Evolutionary conservation across 2,797 vertebrate genomes (phyloP), one percentile per base, ranked within the genome.

Genomic region (Limosa lapponica): DNA sequence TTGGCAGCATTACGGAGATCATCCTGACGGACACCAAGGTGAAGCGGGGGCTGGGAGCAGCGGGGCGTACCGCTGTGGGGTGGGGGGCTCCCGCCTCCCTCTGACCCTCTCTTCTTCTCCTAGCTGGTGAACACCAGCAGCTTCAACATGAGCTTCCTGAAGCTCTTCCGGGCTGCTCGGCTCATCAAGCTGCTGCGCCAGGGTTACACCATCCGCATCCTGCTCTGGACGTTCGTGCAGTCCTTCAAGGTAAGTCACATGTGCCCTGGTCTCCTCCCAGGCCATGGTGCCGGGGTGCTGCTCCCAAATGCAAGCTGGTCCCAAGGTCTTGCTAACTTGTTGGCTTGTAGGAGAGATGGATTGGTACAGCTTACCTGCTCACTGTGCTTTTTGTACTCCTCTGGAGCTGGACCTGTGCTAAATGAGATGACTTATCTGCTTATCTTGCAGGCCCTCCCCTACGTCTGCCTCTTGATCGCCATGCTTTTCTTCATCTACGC

Each of bases 401-500:
- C 72, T 82, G 66, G 85, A 81, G 54, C 57, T 54, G 73, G 64
- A 65, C 25, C 27, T 82, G 43, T 71, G 77, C 55, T 77, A 55
- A 91, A 82, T 36, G 61, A 85, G 51, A 24, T 73, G 78, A 91
- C 48, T 97, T 61, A 87, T 75, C 48, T 84, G 70, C 74, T 90
- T 97, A 41, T 97, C 72, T 98, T 97, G 57, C 94, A 99, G 99
- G 99, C 99, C 18, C 98, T 99, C 69, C 99, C 99, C 28, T 99
- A 99, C 0, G 99, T 99, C 89, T 99, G 99, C 97, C 98, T 99
- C 77, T 98, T 99, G 97, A 99, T 99, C 13, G 99, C 99, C 80
- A 99, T 99, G 99, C 98, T 99, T 48, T 99, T 99, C 98, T 99
- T 99, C 98, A 99, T 99, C 97, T 99, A 99, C 2, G 99, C 99